Conservation (phyloP, 2,113 vertebrate species). For the Nymphicus hollandicus region DNA sequence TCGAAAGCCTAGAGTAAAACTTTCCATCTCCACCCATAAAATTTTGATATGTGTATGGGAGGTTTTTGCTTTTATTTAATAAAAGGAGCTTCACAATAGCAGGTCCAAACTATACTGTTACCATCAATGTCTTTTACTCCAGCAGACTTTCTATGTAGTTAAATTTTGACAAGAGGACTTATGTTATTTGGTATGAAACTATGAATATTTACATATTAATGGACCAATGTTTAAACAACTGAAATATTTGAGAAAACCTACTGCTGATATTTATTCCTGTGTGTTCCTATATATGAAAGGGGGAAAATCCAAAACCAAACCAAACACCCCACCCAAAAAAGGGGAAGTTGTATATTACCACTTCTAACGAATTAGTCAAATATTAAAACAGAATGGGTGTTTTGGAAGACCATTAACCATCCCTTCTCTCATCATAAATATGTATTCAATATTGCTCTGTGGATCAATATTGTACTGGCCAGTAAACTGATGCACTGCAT, state of each 20-base stretch:
- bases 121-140: neutral
- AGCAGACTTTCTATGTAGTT: neutral
- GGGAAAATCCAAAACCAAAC: neutral
- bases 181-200: neutral
- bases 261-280: neutral
- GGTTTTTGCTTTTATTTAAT: neutral
- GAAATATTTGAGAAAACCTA: neutral
- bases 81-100: neutral
- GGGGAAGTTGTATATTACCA: neutral
- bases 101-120: neutral
- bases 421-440: neutral
- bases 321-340: accelerated
- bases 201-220: neutral
- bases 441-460: neutral
- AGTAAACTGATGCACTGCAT: neutral
- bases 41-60: neutral
- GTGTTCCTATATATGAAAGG: neutral
- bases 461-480: neutral
- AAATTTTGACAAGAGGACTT: neutral
- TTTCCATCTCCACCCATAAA: neutral
- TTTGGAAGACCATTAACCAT: neutral
- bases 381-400: neutral
- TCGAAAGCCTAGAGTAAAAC: neutral
- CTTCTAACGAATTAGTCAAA: neutral
- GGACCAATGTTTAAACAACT: neutral